A percentile compares a stretch with the other conserved stretches of the same genome.
phyloP scores from a whole-genome alignment of 2,888 invertebrate genomes.

The Drosophila yooni region DNA sequence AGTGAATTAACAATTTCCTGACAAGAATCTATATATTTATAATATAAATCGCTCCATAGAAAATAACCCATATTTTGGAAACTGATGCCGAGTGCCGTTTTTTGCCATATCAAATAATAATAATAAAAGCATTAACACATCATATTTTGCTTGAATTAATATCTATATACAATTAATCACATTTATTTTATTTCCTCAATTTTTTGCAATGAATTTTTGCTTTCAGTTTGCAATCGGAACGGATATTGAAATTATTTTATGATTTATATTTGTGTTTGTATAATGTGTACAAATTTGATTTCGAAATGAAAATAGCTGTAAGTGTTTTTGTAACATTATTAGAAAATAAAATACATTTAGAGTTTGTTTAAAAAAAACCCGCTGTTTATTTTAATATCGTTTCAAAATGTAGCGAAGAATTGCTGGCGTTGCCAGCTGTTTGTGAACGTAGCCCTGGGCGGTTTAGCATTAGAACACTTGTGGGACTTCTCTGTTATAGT shows the following conservation, averaged over 20 bases:
- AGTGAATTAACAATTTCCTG: slow-evolving; percentile 19
- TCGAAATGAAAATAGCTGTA: slow-evolving; percentile 49
- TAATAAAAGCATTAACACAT: slow-evolving; percentile 8
- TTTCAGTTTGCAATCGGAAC: slow-evolving; percentile 80
- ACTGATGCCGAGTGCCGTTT: slow-evolving; percentile 31
- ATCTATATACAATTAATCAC: slow-evolving; percentile 11
- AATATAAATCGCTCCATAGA: slow-evolving; percentile 11
- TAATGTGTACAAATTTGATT: slow-evolving; percentile 53
- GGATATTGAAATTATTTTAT: slow-evolving; percentile 82
- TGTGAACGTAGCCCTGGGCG: neutral
- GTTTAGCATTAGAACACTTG: slow-evolving; percentile 13
- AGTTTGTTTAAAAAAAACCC: slow-evolving; percentile 25
- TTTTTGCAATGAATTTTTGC: slow-evolving; percentile 52
- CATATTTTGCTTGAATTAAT: slow-evolving; percentile 32
- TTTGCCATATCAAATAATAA: slow-evolving; percentile 43
- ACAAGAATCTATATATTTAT: neutral
- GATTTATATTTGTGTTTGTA: slow-evolving; percentile 50
- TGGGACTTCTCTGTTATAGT: slow-evolving; percentile 10
- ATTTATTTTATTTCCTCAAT: slow-evolving; percentile 40
- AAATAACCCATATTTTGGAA: slow-evolving; percentile 14
- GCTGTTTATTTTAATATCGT: neutral
- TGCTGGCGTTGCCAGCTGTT: slow-evolving; percentile 10
- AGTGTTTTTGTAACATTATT: slow-evolving; percentile 59
- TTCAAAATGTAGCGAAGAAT: neutral
- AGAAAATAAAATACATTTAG: slow-evolving; percentile 55